Conservation (phyloP, 2,113 vertebrate species). For the Leucosticte australis region DNA sequence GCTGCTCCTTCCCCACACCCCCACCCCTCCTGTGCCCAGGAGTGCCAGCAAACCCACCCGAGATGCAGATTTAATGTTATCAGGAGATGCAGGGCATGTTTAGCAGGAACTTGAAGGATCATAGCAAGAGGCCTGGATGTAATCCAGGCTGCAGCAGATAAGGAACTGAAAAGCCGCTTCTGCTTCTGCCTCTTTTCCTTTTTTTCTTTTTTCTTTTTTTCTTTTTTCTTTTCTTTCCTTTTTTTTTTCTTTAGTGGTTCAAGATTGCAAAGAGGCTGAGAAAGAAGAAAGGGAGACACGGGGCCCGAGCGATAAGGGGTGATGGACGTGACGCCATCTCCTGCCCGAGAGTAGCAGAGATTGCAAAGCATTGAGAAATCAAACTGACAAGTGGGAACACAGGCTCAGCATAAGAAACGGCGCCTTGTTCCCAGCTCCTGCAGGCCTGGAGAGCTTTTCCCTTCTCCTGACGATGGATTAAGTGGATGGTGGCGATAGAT, state of each 20-base stretch:
- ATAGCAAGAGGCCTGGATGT: conserved; percentile 42
- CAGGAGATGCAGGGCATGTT: conserved; percentile 24
- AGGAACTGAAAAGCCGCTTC: conserved; percentile 30
- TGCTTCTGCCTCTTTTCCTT: not conserved
- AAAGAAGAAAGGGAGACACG: conserved; percentile 43
- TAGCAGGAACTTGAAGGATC: conserved; percentile 37
- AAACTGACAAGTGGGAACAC: conserved; percentile 62
- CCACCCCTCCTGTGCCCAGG: not conserved
- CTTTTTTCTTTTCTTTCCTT: not conserved
- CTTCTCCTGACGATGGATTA: conserved; percentile 52
- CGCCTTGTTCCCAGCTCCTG: conserved; percentile 2
- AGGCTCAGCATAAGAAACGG: conserved; percentile 54
- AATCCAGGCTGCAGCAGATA: conserved; percentile 53
- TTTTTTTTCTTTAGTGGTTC: not conserved
- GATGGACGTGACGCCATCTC: conserved; percentile 47
- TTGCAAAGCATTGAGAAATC: conserved; percentile 64
- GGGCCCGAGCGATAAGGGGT: conserved; percentile 48
- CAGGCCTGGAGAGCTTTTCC: conserved; percentile 50
- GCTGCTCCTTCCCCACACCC: not conserved
- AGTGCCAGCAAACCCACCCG: not conserved
- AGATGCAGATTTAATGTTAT: conserved; percentile 55
- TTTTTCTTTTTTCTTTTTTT: not conserved
- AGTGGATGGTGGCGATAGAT: conserved; percentile 53
- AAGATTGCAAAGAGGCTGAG: conserved; percentile 52
- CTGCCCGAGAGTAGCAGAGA: conserved; percentile 43